Evolutionary conservation across 2,797 vertebrate species (phyloP).

Genomic region (Carcharodon carcharias): DNA sequence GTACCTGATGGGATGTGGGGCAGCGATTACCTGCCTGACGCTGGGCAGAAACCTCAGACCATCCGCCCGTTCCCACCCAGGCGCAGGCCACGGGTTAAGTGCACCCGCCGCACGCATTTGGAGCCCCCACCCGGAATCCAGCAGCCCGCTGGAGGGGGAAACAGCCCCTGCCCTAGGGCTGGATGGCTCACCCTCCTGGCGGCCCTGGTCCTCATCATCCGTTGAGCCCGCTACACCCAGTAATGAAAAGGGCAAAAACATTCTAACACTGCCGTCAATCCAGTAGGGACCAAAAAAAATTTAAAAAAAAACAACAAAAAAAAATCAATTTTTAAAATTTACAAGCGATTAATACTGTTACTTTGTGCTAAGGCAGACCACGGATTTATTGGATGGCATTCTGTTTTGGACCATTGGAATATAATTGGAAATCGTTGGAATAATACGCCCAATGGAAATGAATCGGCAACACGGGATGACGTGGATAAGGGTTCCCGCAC

Average conservation of each 20-base stretch:
- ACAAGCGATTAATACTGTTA: slow-evolving; percentile 1
- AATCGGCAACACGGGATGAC: neutral
- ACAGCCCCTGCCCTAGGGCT: neutral
- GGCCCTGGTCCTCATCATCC: slow-evolving; percentile 70
- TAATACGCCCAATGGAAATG: neutral
- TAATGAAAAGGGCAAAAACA: slow-evolving; percentile 50
- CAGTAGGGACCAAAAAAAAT: slow-evolving; percentile 31
- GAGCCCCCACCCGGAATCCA: slow-evolving; percentile 89
- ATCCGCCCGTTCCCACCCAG: slow-evolving; percentile 74
- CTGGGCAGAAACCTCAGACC: slow-evolving; percentile 73
- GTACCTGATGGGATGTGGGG: slow-evolving; percentile 67
- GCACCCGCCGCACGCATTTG: slow-evolving; percentile 79
- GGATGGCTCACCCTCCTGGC: slow-evolving; percentile 59
- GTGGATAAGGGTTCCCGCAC: neutral
- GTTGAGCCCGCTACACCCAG: slow-evolving; percentile 70
- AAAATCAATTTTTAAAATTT: slow-evolving; percentile 16
- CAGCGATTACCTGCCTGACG: slow-evolving; percentile 80
- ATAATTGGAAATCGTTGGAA: slow-evolving; percentile 3
- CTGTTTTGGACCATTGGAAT: slow-evolving; percentile 22
- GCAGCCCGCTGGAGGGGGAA: slow-evolving; percentile 73
- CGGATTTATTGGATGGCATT: slow-evolving; percentile 21
- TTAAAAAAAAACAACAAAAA: slow-evolving; percentile 20
- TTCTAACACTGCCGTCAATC: slow-evolving; percentile 37
- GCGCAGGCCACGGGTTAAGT: slow-evolving; percentile 80
- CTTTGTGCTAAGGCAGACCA: neutral